These are phyloP conservation scores for Gymnogyps californianus DNA, from an alignment of 2,113 vertebrate species.

Conservation along the genomic window DNA sequence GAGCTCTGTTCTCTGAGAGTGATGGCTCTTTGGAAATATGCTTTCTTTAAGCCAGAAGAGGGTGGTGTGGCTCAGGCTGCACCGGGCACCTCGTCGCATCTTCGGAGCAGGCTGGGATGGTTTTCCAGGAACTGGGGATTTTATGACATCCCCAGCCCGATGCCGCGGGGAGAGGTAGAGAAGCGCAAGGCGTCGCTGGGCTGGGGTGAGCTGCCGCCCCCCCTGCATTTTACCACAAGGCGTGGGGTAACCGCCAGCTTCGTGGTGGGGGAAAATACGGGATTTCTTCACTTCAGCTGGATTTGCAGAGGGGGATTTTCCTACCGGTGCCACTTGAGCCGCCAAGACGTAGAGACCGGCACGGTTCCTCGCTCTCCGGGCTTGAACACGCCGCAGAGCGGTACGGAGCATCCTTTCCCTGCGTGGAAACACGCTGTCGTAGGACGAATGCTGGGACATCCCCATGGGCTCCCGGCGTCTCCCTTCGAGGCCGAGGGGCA, in stretches of 20 bases:
- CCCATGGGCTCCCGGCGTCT: neutral
- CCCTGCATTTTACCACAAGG: too few relatives aligned
- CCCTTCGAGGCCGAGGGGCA: neutral
- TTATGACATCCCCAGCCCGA: neutral
- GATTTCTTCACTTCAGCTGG: neutral
- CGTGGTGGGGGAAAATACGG: rapidly evolving
- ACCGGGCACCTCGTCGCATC: too few relatives aligned
- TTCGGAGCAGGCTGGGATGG: neutral
- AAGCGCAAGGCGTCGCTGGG: too few relatives aligned
- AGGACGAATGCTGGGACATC: neutral
- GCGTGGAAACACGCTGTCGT: rapidly evolving
- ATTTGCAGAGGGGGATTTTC: neutral
- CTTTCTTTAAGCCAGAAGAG: neutral
- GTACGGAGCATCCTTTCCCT: neutral
- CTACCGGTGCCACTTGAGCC: neutral
- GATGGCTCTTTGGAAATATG: neutral
- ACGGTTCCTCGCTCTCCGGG: neutral
- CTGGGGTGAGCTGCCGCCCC: neutral
- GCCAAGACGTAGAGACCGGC: rapidly evolving
- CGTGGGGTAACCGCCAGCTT: neutral
- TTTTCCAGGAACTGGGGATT: neutral
- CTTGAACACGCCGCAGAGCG: rapidly evolving
- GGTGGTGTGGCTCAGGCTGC: neutral
- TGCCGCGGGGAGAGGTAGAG: neutral
- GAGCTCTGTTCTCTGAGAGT: neutral